Evolutionary conservation across 2,797 vertebrate species (phyloP).

Genomic region (Salmo trutta): DNA sequence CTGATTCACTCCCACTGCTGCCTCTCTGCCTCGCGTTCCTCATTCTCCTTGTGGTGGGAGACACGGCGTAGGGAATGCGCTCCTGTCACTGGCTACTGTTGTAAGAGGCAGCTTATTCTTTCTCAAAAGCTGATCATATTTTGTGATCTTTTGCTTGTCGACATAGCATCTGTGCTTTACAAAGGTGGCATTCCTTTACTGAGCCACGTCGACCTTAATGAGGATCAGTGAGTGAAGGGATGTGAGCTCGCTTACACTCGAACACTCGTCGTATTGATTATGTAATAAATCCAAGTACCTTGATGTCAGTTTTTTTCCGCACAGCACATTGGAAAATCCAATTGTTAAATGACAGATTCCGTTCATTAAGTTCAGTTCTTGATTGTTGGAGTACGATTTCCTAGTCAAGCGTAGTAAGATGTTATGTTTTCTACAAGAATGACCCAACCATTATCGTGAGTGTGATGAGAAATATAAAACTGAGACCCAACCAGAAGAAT

Average conservation of each 20-base stretch:
- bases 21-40: constrained; percentile 25
- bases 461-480: constrained; percentile 38
- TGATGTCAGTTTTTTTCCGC: constrained; percentile 18
- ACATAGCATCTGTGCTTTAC: constrained; percentile 40
- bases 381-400: background rate
- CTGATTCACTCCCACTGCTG: constrained; percentile 74
- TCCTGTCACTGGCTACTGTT: constrained; percentile 66
- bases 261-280: constrained; percentile 46
- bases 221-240: constrained; percentile 15
- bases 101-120: constrained; percentile 55
- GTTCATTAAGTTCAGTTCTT: background rate
- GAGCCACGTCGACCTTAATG: constrained; percentile 8
- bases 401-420: constrained; percentile 49
- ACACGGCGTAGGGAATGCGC: constrained; percentile 65
- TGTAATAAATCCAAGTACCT: constrained; percentile 64
- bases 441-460: too few relatives aligned
- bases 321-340: background rate
- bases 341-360: background rate
- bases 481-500: constrained; percentile 35
- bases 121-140: constrained; percentile 63
- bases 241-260: too few relatives aligned
- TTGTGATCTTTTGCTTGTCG: constrained; percentile 55
- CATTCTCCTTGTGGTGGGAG: constrained; percentile 47
- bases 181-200: constrained; percentile 54
- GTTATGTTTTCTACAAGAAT: constrained; percentile 52